These are phyloP conservation scores for Emys orbicularis DNA, from an alignment of 2,797 vertebrate genomes.

Conservation along the genomic window DNA sequence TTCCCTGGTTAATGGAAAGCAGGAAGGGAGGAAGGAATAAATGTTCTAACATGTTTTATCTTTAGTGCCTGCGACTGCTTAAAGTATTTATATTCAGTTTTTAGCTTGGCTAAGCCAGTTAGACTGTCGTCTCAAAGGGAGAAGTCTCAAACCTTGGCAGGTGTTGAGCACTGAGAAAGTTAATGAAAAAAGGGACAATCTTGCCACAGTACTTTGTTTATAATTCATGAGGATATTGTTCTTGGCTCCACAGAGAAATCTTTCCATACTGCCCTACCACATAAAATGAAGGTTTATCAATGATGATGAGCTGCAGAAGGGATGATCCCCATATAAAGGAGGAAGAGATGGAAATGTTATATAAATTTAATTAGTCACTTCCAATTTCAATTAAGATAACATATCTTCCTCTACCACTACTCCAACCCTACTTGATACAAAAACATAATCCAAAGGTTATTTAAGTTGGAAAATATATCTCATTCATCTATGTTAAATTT, in stretches of 20 bases:
- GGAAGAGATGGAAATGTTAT: neutral
- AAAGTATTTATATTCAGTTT: conserved; percentile 38
- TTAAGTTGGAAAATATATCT: neutral
- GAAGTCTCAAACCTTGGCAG: conserved; percentile 13
- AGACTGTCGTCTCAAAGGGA: conserved; percentile 27
- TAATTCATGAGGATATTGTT: conserved; percentile 15
- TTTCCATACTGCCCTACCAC: conserved; percentile 28
- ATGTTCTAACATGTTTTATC: neutral
- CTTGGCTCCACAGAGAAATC: conserved; percentile 20
- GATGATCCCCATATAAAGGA: neutral
- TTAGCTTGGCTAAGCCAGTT: neutral
- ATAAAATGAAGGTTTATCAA: neutral
- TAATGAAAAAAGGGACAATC: neutral
- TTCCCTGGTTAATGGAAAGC: conserved; percentile 3
- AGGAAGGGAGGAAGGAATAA: neutral
- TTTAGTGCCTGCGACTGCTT: neutral
- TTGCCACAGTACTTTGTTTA: neutral
- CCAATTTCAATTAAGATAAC: neutral
- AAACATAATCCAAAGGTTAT: neutral
- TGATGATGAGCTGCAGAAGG: neutral
- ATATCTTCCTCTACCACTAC: neutral
- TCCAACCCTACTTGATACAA: neutral
- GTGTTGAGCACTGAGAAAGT: conserved; percentile 20
- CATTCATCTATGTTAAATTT: neutral
- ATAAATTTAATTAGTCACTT: neutral